phyloP scores from a whole-genome alignment of 2,888 invertebrate genomes.

The Sarcophaga rosellei region DNA sequence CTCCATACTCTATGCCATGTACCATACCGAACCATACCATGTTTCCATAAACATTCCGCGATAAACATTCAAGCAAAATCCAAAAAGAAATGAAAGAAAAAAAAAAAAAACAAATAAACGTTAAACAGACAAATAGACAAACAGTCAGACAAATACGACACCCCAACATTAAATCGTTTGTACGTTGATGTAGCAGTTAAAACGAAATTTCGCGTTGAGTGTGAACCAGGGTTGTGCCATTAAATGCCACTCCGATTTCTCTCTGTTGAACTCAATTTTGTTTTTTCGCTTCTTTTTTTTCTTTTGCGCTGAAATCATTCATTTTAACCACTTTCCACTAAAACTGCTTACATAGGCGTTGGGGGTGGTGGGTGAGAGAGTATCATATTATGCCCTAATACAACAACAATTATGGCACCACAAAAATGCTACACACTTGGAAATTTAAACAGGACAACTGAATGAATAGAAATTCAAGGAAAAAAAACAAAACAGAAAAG shows the following conservation, averaged over 20 bases:
- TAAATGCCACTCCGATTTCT: constrained; percentile 34
- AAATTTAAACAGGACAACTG: constrained; percentile 49
- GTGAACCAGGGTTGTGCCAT: constrained; percentile 48
- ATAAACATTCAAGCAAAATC: too few relatives aligned
- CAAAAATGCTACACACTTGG: constrained; percentile 48
- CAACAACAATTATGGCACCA: constrained; percentile 55
- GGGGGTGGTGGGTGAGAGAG: background rate
- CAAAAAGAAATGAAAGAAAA: too few relatives aligned
- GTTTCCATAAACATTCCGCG: background rate
- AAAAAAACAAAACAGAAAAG: background rate
- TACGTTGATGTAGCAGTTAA: background rate
- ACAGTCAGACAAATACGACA: background rate
- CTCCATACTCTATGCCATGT: background rate
- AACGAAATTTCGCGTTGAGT: constrained; percentile 38
- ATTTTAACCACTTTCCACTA: constrained; percentile 41
- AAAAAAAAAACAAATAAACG: background rate
- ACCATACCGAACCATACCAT: background rate
- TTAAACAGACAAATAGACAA: background rate
- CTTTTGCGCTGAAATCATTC: constrained; percentile 30
- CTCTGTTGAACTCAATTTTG: constrained; percentile 43
- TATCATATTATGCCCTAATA: constrained; percentile 12
- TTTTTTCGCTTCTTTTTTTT: constrained; percentile 10
- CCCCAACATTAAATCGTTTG: constrained; percentile 2
- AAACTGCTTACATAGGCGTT: background rate
- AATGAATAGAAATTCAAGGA: constrained; percentile 22